Evolutionary conservation across 1,140 invertebrate genomes (phyloP).

Genomic region (Bombus vancouverensis): DNA sequence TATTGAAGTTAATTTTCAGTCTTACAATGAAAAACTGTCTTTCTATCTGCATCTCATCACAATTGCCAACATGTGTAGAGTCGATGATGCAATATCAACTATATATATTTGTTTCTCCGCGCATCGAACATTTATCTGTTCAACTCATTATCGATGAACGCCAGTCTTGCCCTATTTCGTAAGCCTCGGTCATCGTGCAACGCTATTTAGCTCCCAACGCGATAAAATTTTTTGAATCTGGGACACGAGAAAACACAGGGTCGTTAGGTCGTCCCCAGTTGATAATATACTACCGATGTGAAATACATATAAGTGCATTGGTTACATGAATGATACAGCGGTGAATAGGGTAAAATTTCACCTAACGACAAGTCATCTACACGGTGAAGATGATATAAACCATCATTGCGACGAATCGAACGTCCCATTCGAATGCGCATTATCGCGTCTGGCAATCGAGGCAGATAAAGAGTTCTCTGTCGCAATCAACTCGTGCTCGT

Average conservation of each 20-base stretch:
- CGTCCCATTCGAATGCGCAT: background rate
- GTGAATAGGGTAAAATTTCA: conserved; percentile 31
- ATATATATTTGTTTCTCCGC: background rate
- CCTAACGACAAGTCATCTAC: background rate
- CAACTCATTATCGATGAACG: conserved; percentile 45
- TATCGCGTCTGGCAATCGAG: conserved; percentile 31
- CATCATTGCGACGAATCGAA: background rate
- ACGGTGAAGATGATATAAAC: conserved; percentile 28
- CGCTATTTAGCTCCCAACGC: background rate
- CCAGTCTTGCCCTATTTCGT: conserved; percentile 57
- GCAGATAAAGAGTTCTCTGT: conserved; percentile 28
- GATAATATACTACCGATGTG: conserved; percentile 74
- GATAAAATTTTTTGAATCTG: conserved; percentile 72
- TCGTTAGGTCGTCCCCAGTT: conserved; percentile 60
- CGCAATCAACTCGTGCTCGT: background rate
- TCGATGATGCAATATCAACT: conserved; percentile 22
- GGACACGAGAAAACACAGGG: conserved; percentile 72
- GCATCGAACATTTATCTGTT: conserved; percentile 42
- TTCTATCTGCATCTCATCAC: background rate
- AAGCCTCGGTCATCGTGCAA: conserved; percentile 28
- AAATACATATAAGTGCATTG: conserved; percentile 63
- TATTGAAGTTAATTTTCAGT: background rate
- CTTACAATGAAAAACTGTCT: background rate
- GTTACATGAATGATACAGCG: conserved; percentile 68
- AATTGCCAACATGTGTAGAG: background rate